These are phyloP conservation scores for Drosophila arizonae DNA, from an alignment of 1,140 invertebrate genomes.

Conservation along the genomic window DNA sequence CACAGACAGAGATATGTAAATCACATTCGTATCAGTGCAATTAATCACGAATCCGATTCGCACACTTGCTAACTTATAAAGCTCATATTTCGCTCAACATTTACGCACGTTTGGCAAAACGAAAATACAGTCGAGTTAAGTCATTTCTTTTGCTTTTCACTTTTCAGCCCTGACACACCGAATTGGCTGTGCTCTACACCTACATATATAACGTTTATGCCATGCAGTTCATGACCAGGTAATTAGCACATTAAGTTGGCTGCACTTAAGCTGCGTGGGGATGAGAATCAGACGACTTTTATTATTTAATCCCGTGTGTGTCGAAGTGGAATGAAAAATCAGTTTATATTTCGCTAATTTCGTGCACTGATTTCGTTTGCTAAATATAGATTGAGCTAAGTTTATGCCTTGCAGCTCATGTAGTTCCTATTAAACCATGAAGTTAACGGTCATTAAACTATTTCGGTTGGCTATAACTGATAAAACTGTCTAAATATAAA, in stretches of 20 bases:
- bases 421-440: neutral
- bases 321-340: neutral
- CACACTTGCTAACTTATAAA: slow-evolving; percentile 64
- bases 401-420: neutral
- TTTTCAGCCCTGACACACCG: neutral
- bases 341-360: neutral
- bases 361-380: neutral
- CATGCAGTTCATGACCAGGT: neutral
- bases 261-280: too few relatives aligned
- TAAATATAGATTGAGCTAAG: neutral
- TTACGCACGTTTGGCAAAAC: slow-evolving; percentile 68
- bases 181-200: neutral
- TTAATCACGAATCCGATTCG: slow-evolving; percentile 48
- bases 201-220: slow-evolving; percentile 1
- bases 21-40: slow-evolving; percentile 45
- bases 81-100: slow-evolving; percentile 53
- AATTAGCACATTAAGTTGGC: slow-evolving; percentile 10
- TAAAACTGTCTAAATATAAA: neutral
- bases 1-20: slow-evolving; percentile 29
- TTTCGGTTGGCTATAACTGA: neutral
- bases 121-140: slow-evolving; percentile 8
- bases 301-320: neutral
- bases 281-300: neutral
- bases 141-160: neutral
- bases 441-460: neutral